Percentiles rank a stretch among this genome's conserved stretches.
Conservation (phyloP, 2,888 invertebrate genomes). For the Mesorhabditis spiculigera region DNA sequence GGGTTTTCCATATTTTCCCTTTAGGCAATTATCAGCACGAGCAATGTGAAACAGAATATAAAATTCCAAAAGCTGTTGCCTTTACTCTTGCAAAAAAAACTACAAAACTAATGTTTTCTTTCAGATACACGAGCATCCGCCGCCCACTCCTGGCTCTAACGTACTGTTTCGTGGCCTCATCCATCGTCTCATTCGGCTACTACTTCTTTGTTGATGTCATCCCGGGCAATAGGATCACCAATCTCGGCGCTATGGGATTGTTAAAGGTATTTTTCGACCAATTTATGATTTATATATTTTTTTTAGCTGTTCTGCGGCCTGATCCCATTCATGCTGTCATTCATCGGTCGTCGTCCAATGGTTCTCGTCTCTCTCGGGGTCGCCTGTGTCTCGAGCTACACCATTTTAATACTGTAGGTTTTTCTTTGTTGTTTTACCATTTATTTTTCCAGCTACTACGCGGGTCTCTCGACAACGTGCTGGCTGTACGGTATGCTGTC, state of each 20-base stretch:
- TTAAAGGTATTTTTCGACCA: slow-evolving; percentile 18
- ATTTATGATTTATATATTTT: background rate
- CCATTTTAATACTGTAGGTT: slow-evolving; percentile 14
- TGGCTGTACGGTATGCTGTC: slow-evolving; percentile 27
- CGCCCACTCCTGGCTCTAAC: slow-evolving; percentile 38
- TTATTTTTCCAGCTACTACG: slow-evolving; percentile 16
- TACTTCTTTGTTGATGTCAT: slow-evolving; percentile 49
- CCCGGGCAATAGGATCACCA: slow-evolving; percentile 47
- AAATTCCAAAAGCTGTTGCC: no score
- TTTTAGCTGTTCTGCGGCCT: slow-evolving; percentile 38
- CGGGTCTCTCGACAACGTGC: slow-evolving; percentile 7
- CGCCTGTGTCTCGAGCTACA: slow-evolving; percentile 9
- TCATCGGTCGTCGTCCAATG: slow-evolving; percentile 35
- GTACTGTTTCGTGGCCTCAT: slow-evolving; percentile 49
- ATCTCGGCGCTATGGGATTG: slow-evolving; percentile 40
- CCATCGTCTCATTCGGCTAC: slow-evolving; percentile 38
- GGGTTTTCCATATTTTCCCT: no score
- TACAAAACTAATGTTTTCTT: background rate
- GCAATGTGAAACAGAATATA: no score
- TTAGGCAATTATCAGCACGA: no score
- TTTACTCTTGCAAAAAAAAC: no score
- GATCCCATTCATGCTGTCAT: slow-evolving; percentile 44
- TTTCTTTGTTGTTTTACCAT: slow-evolving; percentile 10
- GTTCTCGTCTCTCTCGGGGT: slow-evolving; percentile 37
- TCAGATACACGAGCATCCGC: slow-evolving; percentile 17